phyloP scores from a whole-genome alignment of 53 echinoderm and acorn worm species.

The Actinopyga echinites region DNA sequence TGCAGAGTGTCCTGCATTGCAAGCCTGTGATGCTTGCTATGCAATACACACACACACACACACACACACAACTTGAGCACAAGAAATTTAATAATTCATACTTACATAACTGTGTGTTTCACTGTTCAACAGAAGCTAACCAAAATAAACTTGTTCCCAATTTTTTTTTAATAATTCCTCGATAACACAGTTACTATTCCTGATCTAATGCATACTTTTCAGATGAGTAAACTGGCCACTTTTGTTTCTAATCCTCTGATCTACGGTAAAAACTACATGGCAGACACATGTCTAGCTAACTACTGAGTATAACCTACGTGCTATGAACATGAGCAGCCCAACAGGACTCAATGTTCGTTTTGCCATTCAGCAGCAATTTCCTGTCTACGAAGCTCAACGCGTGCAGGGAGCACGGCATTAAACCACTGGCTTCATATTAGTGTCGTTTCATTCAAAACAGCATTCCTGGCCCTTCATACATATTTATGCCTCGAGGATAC shows the following conservation, averaged over 20 bases:
- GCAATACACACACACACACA: too few relatives aligned
- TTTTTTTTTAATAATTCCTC: too few relatives aligned
- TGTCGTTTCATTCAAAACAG: slow-evolving; percentile 33
- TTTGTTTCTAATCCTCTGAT: not conserved
- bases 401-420: not conserved
- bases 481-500: slow-evolving; percentile 41
- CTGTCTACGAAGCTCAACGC: not conserved
- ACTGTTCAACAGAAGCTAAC: not conserved
- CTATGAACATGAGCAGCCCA: slow-evolving; percentile 22
- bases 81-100: slow-evolving; percentile 9
- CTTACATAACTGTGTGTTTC: slow-evolving; percentile 18
- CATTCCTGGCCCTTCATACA: slow-evolving; percentile 34
- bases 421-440: slow-evolving; percentile 7
- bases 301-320: not conserved
- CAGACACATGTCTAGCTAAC: not conserved
- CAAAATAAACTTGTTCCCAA: too few relatives aligned
- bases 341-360: not conserved
- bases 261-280: not conserved
- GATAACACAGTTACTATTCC: too few relatives aligned
- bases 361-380: not conserved
- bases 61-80: not conserved
- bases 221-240: too few relatives aligned
- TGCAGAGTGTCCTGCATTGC: too few relatives aligned
- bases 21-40: too few relatives aligned
- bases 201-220: too few relatives aligned